Evolutionary conservation across 2,888 invertebrate genomes (phyloP).

Genomic region (Parasteatoda lunata): DNA sequence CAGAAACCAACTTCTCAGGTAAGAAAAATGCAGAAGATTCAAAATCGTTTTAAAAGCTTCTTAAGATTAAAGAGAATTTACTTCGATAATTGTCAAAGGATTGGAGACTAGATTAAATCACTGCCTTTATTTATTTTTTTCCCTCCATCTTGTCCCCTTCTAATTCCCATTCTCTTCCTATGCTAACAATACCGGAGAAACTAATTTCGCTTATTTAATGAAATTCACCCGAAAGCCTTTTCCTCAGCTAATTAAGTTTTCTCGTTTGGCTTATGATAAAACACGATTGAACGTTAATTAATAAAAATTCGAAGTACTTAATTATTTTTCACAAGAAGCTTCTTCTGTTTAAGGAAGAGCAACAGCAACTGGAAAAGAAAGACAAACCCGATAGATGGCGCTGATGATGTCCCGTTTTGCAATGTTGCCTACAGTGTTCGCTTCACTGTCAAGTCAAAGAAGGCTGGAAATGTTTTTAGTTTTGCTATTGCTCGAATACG

Average conservation of each 20-base stretch:
- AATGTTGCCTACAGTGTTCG: not conserved
- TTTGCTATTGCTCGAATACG: slow-evolving; percentile 44
- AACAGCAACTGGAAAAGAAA: slow-evolving; percentile 2
- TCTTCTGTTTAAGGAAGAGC: not conserved
- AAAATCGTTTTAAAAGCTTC: slow-evolving; percentile 66
- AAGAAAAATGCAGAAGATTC: slow-evolving; percentile 52
- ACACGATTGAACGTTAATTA: slow-evolving; percentile 69
- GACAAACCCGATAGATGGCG: slow-evolving; percentile 23
- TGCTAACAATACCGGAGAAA: slow-evolving; percentile 64
- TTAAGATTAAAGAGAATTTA: slow-evolving; percentile 64
- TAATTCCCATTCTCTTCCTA: slow-evolving; percentile 59
- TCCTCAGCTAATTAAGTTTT: slow-evolving; percentile 68
- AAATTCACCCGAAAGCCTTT: slow-evolving; percentile 64
- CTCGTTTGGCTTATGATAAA: slow-evolving; percentile 68
- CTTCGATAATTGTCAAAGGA: slow-evolving; percentile 58
- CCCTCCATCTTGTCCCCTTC: slow-evolving; percentile 9
- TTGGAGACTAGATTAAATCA: slow-evolving; percentile 65
- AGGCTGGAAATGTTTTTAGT: slow-evolving; percentile 22
- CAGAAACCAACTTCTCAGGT: slow-evolving; percentile 43
- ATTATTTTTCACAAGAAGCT: slow-evolving; percentile 63
- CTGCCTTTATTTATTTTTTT: slow-evolving; percentile 26
- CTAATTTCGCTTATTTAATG: slow-evolving; percentile 69
- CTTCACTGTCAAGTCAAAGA: slow-evolving; percentile 20
- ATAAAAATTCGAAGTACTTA: slow-evolving; percentile 67
- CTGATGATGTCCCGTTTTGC: not conserved